Evolutionary conservation across 2,113 vertebrate genomes (phyloP).

Genomic region (Larimichthys polyactis): DNA sequence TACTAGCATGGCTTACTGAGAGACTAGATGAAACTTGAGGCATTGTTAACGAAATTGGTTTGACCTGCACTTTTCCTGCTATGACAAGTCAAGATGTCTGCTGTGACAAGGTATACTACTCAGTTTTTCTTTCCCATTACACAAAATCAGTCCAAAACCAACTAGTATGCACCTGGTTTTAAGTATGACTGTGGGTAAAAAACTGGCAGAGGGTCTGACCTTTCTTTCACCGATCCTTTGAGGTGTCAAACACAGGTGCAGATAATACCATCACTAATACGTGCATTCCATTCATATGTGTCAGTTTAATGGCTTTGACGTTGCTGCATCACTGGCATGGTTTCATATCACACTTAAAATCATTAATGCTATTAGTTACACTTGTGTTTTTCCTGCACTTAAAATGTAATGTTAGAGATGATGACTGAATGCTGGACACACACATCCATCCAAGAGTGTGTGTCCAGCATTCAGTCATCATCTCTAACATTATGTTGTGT

Average conservation of each 20-base stretch:
- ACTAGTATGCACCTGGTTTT: conserved; percentile 6
- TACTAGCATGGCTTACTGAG: background rate
- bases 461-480: background rate
- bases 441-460: no score
- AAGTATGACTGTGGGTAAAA: conserved; percentile 20
- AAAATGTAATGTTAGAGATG: no score
- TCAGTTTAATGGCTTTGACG: background rate
- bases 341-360: conserved; percentile 19
- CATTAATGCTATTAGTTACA: conserved; percentile 33
- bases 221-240: conserved; percentile 21
- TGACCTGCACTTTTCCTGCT: background rate
- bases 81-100: background rate
- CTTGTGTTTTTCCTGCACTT: conserved; percentile 13
- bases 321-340: conserved; percentile 8
- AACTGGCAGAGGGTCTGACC: conserved; percentile 20
- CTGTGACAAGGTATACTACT: background rate
- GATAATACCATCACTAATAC: conserved; percentile 51
- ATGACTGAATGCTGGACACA: no score
- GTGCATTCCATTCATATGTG: conserved; percentile 7
- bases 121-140: conserved; percentile 27
- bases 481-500: background rate
- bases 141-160: conserved; percentile 19
- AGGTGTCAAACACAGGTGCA: conserved; percentile 46
- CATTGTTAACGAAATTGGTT: background rate
- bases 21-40: background rate